Conservation (phyloP, 35 echinoderm and acorn worm genomes). For the Heliocidaris erythrogramma region DNA sequence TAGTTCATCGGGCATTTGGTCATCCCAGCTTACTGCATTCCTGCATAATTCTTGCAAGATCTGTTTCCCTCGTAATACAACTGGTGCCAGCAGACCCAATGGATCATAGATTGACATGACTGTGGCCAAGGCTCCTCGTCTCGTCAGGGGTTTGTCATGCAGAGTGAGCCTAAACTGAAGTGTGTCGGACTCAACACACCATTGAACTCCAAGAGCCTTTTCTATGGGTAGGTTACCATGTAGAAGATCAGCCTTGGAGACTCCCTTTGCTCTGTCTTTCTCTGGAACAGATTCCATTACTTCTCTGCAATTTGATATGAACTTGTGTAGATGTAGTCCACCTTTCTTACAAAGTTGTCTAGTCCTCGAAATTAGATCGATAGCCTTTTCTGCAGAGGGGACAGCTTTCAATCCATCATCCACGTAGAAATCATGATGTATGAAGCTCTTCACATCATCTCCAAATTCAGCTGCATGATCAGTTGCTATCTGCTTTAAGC, state of each 20-base stretch:
- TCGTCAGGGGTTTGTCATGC: too few relatives aligned
- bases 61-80: background rate
- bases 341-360: background rate
- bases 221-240: conserved; percentile 62
- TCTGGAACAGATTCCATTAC: conserved; percentile 56
- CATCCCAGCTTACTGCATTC: conserved; percentile 56
- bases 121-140: conserved; percentile 67
- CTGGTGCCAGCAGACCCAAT: too few relatives aligned
- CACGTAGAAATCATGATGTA: background rate
- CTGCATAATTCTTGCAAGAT: conserved; percentile 55
- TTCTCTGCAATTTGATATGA: conserved; percentile 28
- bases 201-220: too few relatives aligned
- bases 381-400: background rate
- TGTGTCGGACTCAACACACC: too few relatives aligned
- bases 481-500: conserved; percentile 50
- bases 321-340: background rate
- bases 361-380: conserved; percentile 25
- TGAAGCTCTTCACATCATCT: background rate
- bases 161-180: too few relatives aligned
- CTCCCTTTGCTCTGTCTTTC: conserved; percentile 24
- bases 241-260: conserved; percentile 51
- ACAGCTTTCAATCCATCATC: conserved; percentile 7
- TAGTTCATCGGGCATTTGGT: conserved; percentile 20
- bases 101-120: conserved; percentile 52
- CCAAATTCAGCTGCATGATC: conserved; percentile 25